Conservation (phyloP, 2,888 invertebrate genomes). For the Hymenopus coronatus region DNA sequence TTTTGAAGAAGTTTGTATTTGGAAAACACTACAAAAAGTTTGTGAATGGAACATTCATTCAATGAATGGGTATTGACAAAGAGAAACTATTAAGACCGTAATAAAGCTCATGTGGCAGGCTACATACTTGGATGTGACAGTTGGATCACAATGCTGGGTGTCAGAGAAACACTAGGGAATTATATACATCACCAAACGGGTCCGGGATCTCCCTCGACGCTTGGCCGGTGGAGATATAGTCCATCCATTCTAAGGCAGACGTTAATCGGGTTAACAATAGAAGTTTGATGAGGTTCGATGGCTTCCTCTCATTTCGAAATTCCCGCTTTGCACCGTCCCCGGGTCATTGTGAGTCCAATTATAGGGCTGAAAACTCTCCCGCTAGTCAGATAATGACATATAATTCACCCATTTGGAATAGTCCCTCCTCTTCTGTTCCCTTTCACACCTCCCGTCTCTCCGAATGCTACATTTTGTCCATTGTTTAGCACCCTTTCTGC, state of each 20-base stretch:
- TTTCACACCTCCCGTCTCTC: slow-evolving; percentile 1
- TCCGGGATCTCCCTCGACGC: background rate
- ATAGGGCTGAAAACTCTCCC: background rate
- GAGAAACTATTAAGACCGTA: background rate
- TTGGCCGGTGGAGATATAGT: background rate
- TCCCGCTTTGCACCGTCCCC: background rate
- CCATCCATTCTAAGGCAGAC: background rate
- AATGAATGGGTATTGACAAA: background rate
- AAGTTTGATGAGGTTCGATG: background rate
- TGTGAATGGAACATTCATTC: too few relatives aligned
- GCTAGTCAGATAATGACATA: background rate
- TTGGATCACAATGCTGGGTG: background rate
- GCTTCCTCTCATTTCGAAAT: background rate
- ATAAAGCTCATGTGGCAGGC: background rate
- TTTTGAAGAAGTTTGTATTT: too few relatives aligned
- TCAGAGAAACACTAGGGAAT: background rate
- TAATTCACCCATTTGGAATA: background rate
- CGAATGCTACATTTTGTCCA: background rate
- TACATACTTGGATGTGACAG: background rate
- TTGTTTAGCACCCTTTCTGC: background rate
- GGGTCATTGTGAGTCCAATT: background rate
- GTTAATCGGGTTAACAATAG: background rate
- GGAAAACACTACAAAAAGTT: too few relatives aligned
- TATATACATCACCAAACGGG: background rate
- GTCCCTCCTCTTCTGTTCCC: background rate